Percentiles rank a stretch among this genome's conserved stretches.
phyloP scores from a whole-genome alignment of 2,113 vertebrate genomes.

The Oreochromis niloticus region DNA sequence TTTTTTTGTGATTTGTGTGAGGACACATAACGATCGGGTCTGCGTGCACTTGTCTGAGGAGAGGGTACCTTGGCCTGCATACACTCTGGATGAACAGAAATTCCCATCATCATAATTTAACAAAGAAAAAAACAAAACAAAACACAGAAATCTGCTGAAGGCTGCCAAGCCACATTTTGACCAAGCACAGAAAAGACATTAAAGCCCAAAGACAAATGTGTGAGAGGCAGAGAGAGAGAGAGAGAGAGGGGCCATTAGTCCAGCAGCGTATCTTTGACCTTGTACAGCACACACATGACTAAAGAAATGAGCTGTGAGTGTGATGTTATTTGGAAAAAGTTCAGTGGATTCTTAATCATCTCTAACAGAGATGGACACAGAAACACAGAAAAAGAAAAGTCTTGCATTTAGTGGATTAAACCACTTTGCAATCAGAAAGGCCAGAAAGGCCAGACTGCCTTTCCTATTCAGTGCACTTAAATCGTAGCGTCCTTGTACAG shows the following conservation, averaged over 20 bases:
- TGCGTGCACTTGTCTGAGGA: neutral
- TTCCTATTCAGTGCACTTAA: neutral
- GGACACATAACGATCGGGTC: neutral
- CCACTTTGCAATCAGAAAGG: neutral
- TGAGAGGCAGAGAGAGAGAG: neutral
- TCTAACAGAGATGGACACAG: neutral
- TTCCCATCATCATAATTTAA: conserved; percentile 11
- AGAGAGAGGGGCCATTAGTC: neutral
- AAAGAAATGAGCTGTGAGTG: conserved; percentile 7
- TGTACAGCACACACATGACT: neutral
- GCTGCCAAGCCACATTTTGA: conserved; percentile 21
- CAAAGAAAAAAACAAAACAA: neutral
- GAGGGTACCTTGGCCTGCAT: neutral
- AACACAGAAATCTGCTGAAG: neutral
- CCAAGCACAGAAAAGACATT: neutral
- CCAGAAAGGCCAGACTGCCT: neutral
- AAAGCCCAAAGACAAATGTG: conserved; percentile 1
- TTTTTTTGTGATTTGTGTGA: conserved; percentile 1
- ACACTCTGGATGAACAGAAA: neutral
- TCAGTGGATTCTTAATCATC: neutral
- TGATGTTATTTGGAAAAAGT: conserved; percentile 1
- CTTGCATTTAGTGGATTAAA: neutral
- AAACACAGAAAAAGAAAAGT: neutral
- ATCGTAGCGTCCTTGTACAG: neutral
- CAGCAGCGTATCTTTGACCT: neutral